These are phyloP conservation scores for Cordilura impudica DNA, from an alignment of 2,888 invertebrate species.

Conservation along the genomic window DNA sequence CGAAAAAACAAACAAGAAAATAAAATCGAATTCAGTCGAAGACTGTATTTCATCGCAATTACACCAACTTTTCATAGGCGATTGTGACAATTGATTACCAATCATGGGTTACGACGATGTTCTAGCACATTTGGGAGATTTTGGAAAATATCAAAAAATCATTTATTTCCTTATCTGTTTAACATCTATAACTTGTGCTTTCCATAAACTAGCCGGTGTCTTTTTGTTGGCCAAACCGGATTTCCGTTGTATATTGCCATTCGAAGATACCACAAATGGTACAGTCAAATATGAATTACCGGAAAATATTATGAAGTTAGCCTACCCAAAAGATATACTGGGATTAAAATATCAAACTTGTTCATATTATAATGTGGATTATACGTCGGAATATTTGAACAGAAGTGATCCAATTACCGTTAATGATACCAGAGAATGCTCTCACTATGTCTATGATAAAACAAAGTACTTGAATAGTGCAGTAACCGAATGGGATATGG, in stretches of 20 bases:
- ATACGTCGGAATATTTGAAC: constrained; percentile 72
- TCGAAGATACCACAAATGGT: constrained; percentile 78
- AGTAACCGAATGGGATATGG: constrained; percentile 84
- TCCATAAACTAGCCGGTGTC: constrained; percentile 86
- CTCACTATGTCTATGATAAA: constrained; percentile 81
- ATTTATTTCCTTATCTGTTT: constrained; percentile 84
- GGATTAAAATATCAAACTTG: constrained; percentile 80
- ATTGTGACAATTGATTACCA: neutral
- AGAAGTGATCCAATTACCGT: constrained; percentile 65
- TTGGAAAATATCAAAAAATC: constrained; percentile 84
- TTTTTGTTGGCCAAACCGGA: constrained; percentile 84
- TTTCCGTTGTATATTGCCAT: constrained; percentile 82
- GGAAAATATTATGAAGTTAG: constrained; percentile 77
- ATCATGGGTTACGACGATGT: constrained; percentile 86
- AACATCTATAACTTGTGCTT: constrained; percentile 85
- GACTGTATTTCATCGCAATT: neutral
- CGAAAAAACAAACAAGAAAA: neutral
- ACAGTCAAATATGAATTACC: constrained; percentile 75
- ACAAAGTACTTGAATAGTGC: constrained; percentile 82
- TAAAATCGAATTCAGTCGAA: neutral
- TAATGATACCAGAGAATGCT: constrained; percentile 77
- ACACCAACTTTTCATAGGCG: too few relatives aligned
- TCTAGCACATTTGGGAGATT: constrained; percentile 83
- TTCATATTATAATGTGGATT: constrained; percentile 78
- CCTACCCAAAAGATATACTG: constrained; percentile 80